phyloP scores from a whole-genome alignment of 2,113 vertebrate genomes.

The Hepsetus odoe region DNA sequence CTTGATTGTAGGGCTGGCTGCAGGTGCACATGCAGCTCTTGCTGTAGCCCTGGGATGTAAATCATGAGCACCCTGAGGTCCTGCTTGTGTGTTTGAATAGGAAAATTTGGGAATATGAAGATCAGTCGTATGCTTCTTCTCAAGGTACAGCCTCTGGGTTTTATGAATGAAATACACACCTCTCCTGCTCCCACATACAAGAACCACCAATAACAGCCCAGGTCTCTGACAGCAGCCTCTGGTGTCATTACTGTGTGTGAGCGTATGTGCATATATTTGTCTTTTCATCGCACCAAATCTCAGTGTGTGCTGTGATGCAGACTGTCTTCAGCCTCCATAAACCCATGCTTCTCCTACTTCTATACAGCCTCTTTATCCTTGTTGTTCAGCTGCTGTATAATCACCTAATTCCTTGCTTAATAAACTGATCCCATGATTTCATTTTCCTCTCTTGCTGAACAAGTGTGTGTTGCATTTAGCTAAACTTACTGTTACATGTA shows the following conservation, averaged over 20 bases:
- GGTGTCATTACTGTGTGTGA: not conserved
- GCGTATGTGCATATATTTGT: not conserved
- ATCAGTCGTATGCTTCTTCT: too few relatives aligned
- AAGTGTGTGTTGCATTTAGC: not conserved
- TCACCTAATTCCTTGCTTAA: not conserved
- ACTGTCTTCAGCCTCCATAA: not conserved
- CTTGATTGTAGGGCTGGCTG: too few relatives aligned
- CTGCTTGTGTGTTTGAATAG: too few relatives aligned
- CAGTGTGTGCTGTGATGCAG: not conserved
- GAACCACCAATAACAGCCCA: not conserved
- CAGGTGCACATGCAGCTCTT: too few relatives aligned
- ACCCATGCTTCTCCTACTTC: not conserved
- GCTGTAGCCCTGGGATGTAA: too few relatives aligned
- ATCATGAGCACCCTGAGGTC: too few relatives aligned
- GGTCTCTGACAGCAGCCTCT: not conserved
- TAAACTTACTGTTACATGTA: not conserved
- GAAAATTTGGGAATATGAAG: too few relatives aligned
- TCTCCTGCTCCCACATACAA: not conserved
- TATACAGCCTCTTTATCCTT: not conserved
- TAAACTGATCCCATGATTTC: not conserved
- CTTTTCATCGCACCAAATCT: not conserved
- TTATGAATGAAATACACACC: too few relatives aligned
- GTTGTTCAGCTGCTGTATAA: not conserved
- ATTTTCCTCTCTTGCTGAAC: not conserved
- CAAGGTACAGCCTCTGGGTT: too few relatives aligned